Conservation (phyloP, 2,888 invertebrate genomes). For the Callinectes sapidus region DNA sequence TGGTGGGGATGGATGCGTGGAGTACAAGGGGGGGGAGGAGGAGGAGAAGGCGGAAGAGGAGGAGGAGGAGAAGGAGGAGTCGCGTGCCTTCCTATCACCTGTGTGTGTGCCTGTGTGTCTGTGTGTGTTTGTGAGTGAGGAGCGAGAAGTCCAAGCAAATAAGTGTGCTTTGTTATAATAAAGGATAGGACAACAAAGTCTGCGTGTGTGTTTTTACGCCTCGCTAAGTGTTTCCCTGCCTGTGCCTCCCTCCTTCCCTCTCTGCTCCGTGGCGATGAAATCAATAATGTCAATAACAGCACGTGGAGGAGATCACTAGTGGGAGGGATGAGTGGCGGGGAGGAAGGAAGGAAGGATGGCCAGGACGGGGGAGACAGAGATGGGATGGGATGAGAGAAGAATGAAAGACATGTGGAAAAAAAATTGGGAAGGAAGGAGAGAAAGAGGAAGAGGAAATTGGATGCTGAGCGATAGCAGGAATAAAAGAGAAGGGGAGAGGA, state of each 20-base stretch:
- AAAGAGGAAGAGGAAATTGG: slow-evolving; percentile 28
- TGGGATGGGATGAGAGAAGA: slow-evolving; percentile 5
- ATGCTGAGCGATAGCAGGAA: slow-evolving; percentile 28
- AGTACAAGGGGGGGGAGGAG: not conserved
- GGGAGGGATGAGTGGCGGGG: slow-evolving; percentile 1
- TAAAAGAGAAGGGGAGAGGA: slow-evolving; percentile 27
- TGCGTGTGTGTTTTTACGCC: not conserved
- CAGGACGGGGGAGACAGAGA: not conserved
- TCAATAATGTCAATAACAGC: slow-evolving; percentile 12
- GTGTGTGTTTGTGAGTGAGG: not conserved
- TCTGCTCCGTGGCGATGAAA: not conserved
- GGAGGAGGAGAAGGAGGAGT: not conserved
- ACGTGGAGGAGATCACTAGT: slow-evolving; percentile 21
- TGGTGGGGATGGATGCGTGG: slow-evolving; percentile 16
- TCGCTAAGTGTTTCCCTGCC: not conserved
- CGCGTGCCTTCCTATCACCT: slow-evolving; percentile 17
- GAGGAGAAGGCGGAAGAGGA: not conserved
- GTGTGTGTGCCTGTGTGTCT: not conserved
- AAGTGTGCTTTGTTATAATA: not conserved
- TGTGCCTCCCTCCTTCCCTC: not conserved
- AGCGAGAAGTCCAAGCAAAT: not conserved
- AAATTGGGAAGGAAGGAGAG: not conserved
- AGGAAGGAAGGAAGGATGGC: not conserved
- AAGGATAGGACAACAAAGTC: not conserved
- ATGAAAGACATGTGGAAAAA: slow-evolving; percentile 11